Evolutionary conservation across 2,888 invertebrate species (phyloP).

Genomic region (Eurytoma adleriae): DNA sequence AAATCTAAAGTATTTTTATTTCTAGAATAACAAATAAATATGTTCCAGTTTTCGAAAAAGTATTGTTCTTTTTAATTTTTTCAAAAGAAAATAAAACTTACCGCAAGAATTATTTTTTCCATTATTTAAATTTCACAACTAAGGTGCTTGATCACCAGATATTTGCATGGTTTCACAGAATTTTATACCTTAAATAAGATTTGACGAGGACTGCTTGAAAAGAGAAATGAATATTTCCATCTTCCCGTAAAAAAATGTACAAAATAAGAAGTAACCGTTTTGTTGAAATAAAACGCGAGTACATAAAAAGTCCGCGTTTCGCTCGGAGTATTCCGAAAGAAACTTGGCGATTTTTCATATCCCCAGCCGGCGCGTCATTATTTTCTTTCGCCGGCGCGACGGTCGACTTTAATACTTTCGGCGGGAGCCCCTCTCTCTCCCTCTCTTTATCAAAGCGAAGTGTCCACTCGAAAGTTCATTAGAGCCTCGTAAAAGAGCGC

Average conservation of each 20-base stretch:
- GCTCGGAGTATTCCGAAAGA: background rate
- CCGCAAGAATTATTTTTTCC: too few relatives aligned
- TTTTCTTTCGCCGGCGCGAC: slow-evolving; percentile 13
- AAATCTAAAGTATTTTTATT: too few relatives aligned
- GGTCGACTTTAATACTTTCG: slow-evolving; percentile 47
- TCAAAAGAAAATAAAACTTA: too few relatives aligned
- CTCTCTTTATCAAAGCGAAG: slow-evolving; percentile 50
- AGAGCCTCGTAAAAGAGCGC: slow-evolving; percentile 46
- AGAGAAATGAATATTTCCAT: too few relatives aligned
- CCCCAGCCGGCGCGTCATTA: background rate
- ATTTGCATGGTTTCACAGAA: background rate
- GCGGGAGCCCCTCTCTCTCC: background rate
- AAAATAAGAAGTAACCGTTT: too few relatives aligned
- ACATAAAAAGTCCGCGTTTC: background rate
- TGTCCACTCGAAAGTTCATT: slow-evolving; percentile 56
- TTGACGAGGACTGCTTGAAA: background rate
- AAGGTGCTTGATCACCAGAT: too few relatives aligned
- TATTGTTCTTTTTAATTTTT: too few relatives aligned
- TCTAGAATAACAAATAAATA: too few relatives aligned
- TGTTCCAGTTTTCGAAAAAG: too few relatives aligned
- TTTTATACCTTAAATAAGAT: slow-evolving; percentile 23
- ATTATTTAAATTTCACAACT: too few relatives aligned
- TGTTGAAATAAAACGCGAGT: background rate
- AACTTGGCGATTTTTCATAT: slow-evolving; percentile 26
- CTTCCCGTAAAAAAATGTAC: too few relatives aligned